phyloP scores from a whole-genome alignment of 2,888 invertebrate species.

The Corbicula japonica region DNA sequence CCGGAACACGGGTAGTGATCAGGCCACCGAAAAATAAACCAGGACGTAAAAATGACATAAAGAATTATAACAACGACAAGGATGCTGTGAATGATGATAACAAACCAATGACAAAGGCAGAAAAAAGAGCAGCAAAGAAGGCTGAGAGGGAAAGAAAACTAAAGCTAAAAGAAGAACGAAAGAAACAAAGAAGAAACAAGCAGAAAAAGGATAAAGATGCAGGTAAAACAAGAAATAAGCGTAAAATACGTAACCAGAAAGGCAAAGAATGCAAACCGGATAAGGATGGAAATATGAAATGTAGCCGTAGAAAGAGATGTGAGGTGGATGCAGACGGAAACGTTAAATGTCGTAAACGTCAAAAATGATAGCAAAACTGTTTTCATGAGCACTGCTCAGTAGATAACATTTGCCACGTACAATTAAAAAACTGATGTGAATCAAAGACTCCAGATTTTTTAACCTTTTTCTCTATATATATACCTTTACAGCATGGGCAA shows the following conservation, averaged over 20 bases:
- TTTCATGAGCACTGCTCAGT: no score
- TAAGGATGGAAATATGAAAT: slow-evolving; percentile 39
- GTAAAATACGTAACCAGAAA: slow-evolving; percentile 57
- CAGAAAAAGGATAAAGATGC: slow-evolving; percentile 43
- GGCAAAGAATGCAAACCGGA: slow-evolving; percentile 26
- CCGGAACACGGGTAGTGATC: slow-evolving; percentile 42
- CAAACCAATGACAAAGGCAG: slow-evolving; percentile 19
- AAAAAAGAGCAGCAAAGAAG: slow-evolving; percentile 46
- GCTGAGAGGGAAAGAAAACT: slow-evolving; percentile 50
- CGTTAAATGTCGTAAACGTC: slow-evolving; percentile 43
- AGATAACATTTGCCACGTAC: no score
- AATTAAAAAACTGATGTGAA: no score
- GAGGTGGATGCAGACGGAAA: slow-evolving; percentile 40
- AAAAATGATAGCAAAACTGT: no score
- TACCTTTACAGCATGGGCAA: no score
- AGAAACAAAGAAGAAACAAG: slow-evolving; percentile 36
- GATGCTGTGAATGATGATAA: slow-evolving; percentile 1
- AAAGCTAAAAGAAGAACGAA: slow-evolving; percentile 34
- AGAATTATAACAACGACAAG: slow-evolving; percentile 3
- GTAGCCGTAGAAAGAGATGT: slow-evolving; percentile 45
- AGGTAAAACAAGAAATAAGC: slow-evolving; percentile 60
- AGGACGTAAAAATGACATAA: no score
- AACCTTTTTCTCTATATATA: no score
- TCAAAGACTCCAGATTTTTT: no score
- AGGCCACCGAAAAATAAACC: slow-evolving; percentile 36